Conservation (phyloP, 1,140 invertebrate genomes). For the Hypothenemus hampei region DNA sequence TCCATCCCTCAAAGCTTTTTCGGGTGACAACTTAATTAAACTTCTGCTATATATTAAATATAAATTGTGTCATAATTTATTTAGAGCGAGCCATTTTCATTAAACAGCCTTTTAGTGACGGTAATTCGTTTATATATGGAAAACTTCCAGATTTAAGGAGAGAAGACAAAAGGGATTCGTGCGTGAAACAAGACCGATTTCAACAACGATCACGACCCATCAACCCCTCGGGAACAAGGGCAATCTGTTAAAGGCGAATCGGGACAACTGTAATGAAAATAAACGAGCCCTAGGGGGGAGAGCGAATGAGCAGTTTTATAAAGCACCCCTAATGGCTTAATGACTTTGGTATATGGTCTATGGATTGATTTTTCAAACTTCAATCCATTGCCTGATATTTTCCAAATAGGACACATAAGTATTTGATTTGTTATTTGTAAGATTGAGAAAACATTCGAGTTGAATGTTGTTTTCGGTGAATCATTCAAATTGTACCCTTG, state of each 20-base stretch:
- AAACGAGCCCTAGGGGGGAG: conserved; percentile 28
- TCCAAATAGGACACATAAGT: too few species aligned
- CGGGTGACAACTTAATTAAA: conserved; percentile 15
- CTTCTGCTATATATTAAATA: too few species aligned
- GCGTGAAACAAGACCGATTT: conserved; percentile 19
- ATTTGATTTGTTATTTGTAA: too few species aligned
- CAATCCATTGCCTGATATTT: background rate
- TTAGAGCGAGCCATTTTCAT: conserved; percentile 1
- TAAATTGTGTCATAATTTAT: conserved; percentile 20
- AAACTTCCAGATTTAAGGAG: background rate
- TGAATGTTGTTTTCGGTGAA: too few species aligned
- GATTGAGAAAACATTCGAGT: too few species aligned
- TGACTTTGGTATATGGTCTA: conserved; percentile 27
- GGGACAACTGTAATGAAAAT: conserved; percentile 30
- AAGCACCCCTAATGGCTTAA: conserved; percentile 30
- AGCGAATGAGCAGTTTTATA: too few species aligned
- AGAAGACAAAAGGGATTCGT: conserved; percentile 14
- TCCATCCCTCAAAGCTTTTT: background rate
- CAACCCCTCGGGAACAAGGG: conserved; percentile 21
- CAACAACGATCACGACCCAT: conserved; percentile 16
- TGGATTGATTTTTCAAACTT: conserved; percentile 25
- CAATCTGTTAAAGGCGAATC: conserved; percentile 29
- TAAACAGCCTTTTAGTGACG: too few species aligned
- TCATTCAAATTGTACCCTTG: too few species aligned
- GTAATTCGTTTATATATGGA: too few species aligned